These are phyloP conservation scores for Rhagonycha lutea DNA, from an alignment of 2,888 invertebrate genomes.

Conservation along the genomic window DNA sequence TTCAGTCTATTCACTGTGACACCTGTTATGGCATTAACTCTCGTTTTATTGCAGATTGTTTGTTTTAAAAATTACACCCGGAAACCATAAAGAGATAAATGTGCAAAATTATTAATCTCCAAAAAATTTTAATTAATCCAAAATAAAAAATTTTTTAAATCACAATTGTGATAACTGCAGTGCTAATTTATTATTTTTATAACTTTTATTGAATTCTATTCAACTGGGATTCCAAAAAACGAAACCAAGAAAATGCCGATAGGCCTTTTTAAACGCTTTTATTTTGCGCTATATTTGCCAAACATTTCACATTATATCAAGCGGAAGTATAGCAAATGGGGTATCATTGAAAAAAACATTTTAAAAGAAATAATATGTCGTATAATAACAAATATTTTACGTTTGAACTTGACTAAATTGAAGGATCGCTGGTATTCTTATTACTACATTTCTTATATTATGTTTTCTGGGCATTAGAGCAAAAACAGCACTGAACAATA, in stretches of 20 bases:
- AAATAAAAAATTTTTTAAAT: not conserved
- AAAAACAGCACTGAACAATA: not conserved
- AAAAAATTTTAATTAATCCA: not conserved
- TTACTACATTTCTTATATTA: not conserved
- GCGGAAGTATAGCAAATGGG: not conserved
- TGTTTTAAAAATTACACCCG: not conserved
- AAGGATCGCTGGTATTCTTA: not conserved
- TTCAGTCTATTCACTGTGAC: not conserved
- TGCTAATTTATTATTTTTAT: too few relatives aligned
- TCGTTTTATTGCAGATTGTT: not conserved
- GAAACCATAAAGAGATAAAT: not conserved
- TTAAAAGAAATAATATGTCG: not conserved
- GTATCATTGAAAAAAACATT: not conserved
- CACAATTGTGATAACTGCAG: too few relatives aligned
- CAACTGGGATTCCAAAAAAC: not conserved
- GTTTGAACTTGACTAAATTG: not conserved
- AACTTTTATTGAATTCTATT: not conserved
- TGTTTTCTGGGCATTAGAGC: not conserved
- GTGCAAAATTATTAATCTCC: not conserved
- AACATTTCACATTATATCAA: not conserved
- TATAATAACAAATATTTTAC: not conserved
- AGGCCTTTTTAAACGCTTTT: not conserved
- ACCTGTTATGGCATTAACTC: not conserved
- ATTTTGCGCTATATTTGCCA: not conserved
- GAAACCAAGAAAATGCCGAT: not conserved